Conservation (phyloP, 2,888 invertebrate genomes). For the Lasioglossum morio region DNA sequence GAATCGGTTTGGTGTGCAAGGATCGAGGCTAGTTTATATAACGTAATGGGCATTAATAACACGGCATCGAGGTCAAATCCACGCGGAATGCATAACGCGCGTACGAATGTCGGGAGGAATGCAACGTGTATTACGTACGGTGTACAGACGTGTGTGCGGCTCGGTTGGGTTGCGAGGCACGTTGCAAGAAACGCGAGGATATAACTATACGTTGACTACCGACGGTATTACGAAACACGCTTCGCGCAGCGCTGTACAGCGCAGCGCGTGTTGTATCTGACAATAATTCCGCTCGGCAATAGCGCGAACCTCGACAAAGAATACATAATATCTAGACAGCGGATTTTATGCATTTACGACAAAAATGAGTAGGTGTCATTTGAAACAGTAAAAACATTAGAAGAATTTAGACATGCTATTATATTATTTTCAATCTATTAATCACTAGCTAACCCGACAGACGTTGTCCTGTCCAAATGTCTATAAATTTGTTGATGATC, state of each 20-base stretch:
- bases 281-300: conserved; percentile 45
- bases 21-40: conserved; percentile 55
- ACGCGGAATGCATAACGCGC: conserved; percentile 65
- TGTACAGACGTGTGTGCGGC: conserved; percentile 28
- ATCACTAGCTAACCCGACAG: too few species aligned
- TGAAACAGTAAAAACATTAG: too few species aligned
- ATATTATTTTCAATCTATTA: too few species aligned
- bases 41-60: conserved; percentile 64
- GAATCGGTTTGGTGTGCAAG: background rate
- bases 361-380: too few species aligned
- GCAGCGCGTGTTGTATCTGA: conserved; percentile 28
- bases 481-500: too few species aligned
- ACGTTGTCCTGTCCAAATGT: too few species aligned
- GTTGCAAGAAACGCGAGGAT: conserved; percentile 63
- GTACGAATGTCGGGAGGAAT: conserved; percentile 56
- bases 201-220: conserved; percentile 43
- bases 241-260: background rate
- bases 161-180: conserved; percentile 27
- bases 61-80: conserved; percentile 63
- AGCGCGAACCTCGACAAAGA: conserved; percentile 9
- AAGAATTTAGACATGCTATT: too few species aligned
- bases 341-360: too few species aligned
- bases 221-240: conserved; percentile 59
- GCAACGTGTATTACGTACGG: conserved; percentile 63
- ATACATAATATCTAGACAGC: background rate